Conservation (phyloP, 2,888 invertebrate species). For the Nemurella pictetii region DNA sequence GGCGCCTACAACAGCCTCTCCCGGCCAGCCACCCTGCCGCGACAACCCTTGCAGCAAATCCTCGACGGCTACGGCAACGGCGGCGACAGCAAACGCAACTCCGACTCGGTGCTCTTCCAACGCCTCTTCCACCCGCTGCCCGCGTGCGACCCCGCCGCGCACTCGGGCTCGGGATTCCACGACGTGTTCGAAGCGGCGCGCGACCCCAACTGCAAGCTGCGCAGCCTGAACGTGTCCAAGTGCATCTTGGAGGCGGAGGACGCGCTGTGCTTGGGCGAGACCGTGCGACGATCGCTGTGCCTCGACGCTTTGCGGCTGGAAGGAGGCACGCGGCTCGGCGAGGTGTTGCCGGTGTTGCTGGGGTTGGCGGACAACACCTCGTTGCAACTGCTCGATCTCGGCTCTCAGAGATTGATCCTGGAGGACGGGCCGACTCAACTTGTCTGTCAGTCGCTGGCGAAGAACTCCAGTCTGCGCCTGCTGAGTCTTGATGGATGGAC, state of each 20-base stretch:
- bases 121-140: slow-evolving; percentile 58
- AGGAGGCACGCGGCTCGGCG: slow-evolving; percentile 58
- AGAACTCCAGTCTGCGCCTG: slow-evolving; percentile 55
- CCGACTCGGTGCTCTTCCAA: slow-evolving; percentile 59
- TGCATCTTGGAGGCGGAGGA: slow-evolving; percentile 59
- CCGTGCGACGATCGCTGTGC: slow-evolving; percentile 56
- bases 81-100: slow-evolving; percentile 55
- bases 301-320: slow-evolving; percentile 59
- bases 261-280: slow-evolving; percentile 60
- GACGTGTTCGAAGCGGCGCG: slow-evolving; percentile 55
- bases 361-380: slow-evolving; percentile 59
- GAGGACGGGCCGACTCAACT: slow-evolving; percentile 57
- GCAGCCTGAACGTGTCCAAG: slow-evolving; percentile 60
- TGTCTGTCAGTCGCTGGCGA: slow-evolving; percentile 54
- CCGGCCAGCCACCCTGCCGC: slow-evolving; percentile 55
- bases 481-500: slow-evolving; percentile 61
- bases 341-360: slow-evolving; percentile 59
- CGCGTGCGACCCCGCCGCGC: slow-evolving; percentile 53
- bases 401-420: slow-evolving; percentile 57
- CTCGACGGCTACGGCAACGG: slow-evolving; percentile 44
- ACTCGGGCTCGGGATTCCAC: slow-evolving; percentile 54
- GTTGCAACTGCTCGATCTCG: slow-evolving; percentile 59
- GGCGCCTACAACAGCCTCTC: slow-evolving; percentile 54
- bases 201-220: slow-evolving; percentile 56
- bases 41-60: slow-evolving; percentile 54